Base-by-base conservation (phyloP, 92 coral and sea anemone genomes). In the Epizoanthus ramosus region DNA sequence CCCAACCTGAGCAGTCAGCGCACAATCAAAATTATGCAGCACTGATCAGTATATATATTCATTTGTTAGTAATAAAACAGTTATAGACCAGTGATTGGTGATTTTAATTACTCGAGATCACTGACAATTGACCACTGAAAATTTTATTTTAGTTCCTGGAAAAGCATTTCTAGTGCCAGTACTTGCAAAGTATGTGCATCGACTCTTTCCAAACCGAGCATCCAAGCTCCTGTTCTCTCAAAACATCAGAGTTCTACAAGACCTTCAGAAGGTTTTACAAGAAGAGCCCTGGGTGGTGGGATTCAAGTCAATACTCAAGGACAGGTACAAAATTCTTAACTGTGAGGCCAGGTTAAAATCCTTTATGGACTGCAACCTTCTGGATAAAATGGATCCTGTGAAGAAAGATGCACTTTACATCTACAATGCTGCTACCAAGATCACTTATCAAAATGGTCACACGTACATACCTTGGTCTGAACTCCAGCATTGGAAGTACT, bases 261-360 rank as follows among this genome's bases (percentile, higher is more conserved):
- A 58, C 39, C 81, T 89, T 10, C 84, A 81, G 19, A 75, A 57
- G 35, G 82, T 79, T 53, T 66, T 89, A 47, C 45, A 59, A 54
- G 8, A 19, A 14, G 90, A 89, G 21, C 92, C 92, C 0, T 89
- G 92, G 92, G 65, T 86, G 9, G 58, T 89, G 69, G 92, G 92
- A 7, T 89, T 72, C 81, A 80, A 86, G 56, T 25, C 71, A 3
- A 53, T 86, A 59, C 80, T 89, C 17, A 71, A 86, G 23, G 75
- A 69, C 76, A 81, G 83, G 80, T 69, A 59, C 68, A 75, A 73
- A 8, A 64, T 89, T 56, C 85, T 50, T 2, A 83, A 87, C 73
- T 86, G 84, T 19, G 90, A 89, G 67, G 92, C 86, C 14, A 89
- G 82, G 69, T 33, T 89, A 35, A n/a, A 59, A 12, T 64, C 81